Evolutionary conservation across 2,888 invertebrate species (phyloP).

Genomic region (Blastobasis lacticolella): DNA sequence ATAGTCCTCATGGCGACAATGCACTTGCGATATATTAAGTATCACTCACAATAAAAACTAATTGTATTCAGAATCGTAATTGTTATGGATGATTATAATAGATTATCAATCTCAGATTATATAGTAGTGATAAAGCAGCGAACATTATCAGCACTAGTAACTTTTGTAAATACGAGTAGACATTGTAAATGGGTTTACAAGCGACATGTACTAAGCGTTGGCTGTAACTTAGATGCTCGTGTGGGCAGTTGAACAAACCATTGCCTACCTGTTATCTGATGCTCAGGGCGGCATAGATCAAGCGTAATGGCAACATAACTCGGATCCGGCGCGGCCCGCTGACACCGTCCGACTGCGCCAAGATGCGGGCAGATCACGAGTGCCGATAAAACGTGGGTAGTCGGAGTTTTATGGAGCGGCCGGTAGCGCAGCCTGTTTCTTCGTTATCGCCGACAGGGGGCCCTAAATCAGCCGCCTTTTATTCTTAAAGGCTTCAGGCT

Average conservation of each 20-base stretch:
- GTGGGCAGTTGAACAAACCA: conserved; percentile 18
- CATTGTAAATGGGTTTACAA: too few relatives aligned
- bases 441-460: conserved; percentile 60
- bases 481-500: conserved; percentile 52
- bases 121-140: too few relatives aligned
- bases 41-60: too few relatives aligned
- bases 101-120: too few relatives aligned
- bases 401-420: conserved; percentile 58
- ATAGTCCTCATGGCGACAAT: too few relatives aligned
- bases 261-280: conserved; percentile 35
- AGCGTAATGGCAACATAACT: conserved; percentile 55
- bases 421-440: conserved; percentile 53
- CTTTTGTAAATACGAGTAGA: too few relatives aligned
- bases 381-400: conserved; percentile 55
- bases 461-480: conserved; percentile 61
- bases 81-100: too few relatives aligned
- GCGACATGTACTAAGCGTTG: too few relatives aligned
- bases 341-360: conserved; percentile 46
- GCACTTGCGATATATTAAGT: too few relatives aligned
- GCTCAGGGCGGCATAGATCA: conserved; percentile 39
- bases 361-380: conserved; percentile 56
- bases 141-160: too few relatives aligned
- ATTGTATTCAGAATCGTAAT: too few relatives aligned
- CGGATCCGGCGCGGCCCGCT: conserved; percentile 45
- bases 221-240: too few relatives aligned